Evolutionary conservation across 2,113 vertebrate genomes (phyloP), one percentile per base, ranked within the genome.

Genomic region (Aix galericulata): DNA sequence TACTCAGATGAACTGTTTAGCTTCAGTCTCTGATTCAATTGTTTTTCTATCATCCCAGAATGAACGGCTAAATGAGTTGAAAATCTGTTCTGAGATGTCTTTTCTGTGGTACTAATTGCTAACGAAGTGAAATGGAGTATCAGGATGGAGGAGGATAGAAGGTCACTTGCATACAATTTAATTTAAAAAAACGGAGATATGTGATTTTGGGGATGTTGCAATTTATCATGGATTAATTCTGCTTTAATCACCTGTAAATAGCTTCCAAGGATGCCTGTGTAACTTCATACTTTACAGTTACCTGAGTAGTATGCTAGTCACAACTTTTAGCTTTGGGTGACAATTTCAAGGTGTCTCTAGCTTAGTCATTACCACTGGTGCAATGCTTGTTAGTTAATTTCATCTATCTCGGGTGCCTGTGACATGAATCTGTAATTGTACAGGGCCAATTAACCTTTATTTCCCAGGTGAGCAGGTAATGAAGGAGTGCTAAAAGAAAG

Each of bases 11-110:
- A 94, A 86, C 52, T 42, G n/a, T 71, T 86, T 86, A 48, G 40
- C 53, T 93, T 9, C 40, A 82, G 29, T 44, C 40, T 86, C 52
- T 34, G 42, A 90, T 68, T 91, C 59, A 86, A 42, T 23, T 82
- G 74, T n/a, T 86, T 93, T 88, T 86, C 76, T 62, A 66, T 92
- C 82, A 84, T 79, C 58, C 58, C 68, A 62, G 69, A 84, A 88
- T 76, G 90, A 93, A 56, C 18, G 73, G 53, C 52, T 92, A 91
- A 96, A 92, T 73, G 27, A 86, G 60, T 68, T 86, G 82, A 75
- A 92, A 96, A 88, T 64, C 38, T 86, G 48, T 75, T 93, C 74
- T 83, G 73, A 73, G 27, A 86, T 62, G 17, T 58, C 62, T 91
- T 77, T 71, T 62, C 46, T 82, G 11, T 38, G 78, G 66, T 32